phyloP scores from a whole-genome alignment of 2,888 invertebrate genomes.

The Lasioglossum marginatum region DNA sequence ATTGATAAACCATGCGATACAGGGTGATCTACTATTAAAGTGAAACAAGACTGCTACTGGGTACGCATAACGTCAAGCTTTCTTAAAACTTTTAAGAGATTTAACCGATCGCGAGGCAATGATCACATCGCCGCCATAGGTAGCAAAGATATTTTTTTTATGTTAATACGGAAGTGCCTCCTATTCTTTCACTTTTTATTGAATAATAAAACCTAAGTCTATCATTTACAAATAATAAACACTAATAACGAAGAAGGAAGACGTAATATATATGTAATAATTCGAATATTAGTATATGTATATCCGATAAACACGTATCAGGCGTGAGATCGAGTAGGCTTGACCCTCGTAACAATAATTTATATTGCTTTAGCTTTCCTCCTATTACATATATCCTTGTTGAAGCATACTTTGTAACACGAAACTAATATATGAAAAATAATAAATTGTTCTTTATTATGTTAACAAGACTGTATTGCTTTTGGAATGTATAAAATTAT shows the following conservation, averaged over 20 bases:
- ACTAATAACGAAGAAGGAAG: conserved; percentile 15
- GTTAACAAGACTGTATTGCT: conserved; percentile 37
- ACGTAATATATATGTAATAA: conserved; percentile 48
- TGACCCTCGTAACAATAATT: conserved; percentile 62
- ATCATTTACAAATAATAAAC: conserved; percentile 55
- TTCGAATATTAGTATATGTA: conserved; percentile 48
- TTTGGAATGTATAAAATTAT: conserved; percentile 15
- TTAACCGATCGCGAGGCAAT: conserved; percentile 54
- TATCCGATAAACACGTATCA: conserved; percentile 40
- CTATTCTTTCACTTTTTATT: conserved; percentile 73
- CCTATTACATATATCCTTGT: conserved; percentile 64
- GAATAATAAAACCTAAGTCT: conserved; percentile 52
- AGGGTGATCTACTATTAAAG: conserved; percentile 75
- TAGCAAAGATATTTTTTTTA: conserved; percentile 65
- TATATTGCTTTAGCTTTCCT: conserved; percentile 70
- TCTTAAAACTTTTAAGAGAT: conserved; percentile 64
- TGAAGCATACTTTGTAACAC: conserved; percentile 66
- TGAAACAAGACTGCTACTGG: conserved; percentile 72
- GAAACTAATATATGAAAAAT: conserved; percentile 63
- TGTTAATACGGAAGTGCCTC: conserved; percentile 72
- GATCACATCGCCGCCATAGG: conserved; percentile 51
- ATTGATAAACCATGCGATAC: conserved; percentile 69
- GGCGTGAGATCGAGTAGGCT: conserved; percentile 63
- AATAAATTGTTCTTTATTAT: conserved; percentile 74
- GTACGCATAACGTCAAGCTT: conserved; percentile 67